Percentiles rank a stretch among this genome's conserved stretches.
phyloP scores from a whole-genome alignment of 2,113 vertebrate genomes.

The Nannobrachium achirus region DNA sequence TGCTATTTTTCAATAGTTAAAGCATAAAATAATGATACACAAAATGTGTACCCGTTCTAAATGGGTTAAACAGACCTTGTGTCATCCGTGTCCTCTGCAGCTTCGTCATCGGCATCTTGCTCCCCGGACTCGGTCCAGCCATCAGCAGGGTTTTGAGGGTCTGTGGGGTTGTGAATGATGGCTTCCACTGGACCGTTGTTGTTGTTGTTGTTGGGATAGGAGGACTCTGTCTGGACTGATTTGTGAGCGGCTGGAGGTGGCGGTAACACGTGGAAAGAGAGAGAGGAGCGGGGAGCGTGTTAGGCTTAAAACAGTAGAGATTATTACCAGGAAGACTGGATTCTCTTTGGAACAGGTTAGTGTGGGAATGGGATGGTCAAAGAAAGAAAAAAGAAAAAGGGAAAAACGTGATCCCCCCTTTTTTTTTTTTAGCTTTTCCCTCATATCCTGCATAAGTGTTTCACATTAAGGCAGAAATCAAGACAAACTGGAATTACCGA shows the following conservation, averaged over 20 bases:
- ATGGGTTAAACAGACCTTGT: conserved; percentile 80
- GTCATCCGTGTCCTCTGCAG: conserved; percentile 93
- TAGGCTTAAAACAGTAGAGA: background rate
- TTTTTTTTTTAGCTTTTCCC: background rate
- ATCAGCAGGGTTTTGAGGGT: conserved; percentile 39
- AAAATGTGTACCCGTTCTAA: too few relatives aligned
- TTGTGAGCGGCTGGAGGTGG: conserved; percentile 60
- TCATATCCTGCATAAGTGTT: background rate
- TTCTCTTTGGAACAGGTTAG: too few relatives aligned
- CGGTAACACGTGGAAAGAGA: background rate
- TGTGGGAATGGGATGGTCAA: background rate
- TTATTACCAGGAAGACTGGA: too few relatives aligned
- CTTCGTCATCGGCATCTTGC: conserved; percentile 93
- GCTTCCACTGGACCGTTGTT: conserved; percentile 65
- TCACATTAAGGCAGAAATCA: background rate
- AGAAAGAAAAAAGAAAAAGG: background rate
- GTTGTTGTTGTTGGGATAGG: conserved; percentile 48
- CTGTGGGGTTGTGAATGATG: conserved; percentile 30
- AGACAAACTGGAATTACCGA: background rate
- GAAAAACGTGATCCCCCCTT: too few relatives aligned
- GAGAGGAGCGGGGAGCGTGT: background rate
- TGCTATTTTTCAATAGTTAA: too few relatives aligned
- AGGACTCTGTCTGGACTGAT: conserved; percentile 39
- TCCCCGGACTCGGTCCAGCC: conserved; percentile 80
- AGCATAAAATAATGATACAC: too few relatives aligned